Conservation (phyloP, 2,113 vertebrate genomes). For the Grallaria varia region DNA sequence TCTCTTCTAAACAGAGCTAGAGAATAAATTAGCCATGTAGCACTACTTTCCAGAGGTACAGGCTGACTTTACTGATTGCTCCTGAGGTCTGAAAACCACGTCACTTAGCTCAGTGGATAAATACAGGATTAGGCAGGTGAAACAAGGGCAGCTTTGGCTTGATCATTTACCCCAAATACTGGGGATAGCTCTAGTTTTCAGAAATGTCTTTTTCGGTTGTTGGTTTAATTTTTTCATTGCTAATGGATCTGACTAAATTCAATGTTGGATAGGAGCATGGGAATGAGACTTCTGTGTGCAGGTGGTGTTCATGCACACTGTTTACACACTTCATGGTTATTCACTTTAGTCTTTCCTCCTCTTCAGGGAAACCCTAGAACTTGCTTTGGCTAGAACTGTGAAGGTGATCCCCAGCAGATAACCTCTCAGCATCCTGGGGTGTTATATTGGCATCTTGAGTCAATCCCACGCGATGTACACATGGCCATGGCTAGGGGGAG, state of each 20-base stretch:
- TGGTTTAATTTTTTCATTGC: neutral
- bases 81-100: neutral
- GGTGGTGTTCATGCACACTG: neutral
- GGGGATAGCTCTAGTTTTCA: neutral
- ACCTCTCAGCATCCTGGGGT: neutral
- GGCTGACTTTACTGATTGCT: neutral
- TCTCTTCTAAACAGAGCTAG: neutral
- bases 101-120: neutral
- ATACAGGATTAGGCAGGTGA: neutral
- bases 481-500: neutral
- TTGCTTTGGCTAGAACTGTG: neutral
- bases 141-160: neutral
- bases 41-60: neutral
- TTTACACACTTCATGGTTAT: neutral
- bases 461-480: fast-evolving
- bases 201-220: neutral
- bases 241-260: neutral
- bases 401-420: neutral
- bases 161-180: neutral
- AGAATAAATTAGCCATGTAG: neutral
- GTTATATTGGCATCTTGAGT: neutral
- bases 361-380: neutral
- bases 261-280: neutral
- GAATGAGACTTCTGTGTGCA: neutral
- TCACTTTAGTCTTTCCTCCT: neutral